Evolutionary conservation across 2,888 invertebrate genomes (phyloP).

Genomic region (Nomada ferruginata): DNA sequence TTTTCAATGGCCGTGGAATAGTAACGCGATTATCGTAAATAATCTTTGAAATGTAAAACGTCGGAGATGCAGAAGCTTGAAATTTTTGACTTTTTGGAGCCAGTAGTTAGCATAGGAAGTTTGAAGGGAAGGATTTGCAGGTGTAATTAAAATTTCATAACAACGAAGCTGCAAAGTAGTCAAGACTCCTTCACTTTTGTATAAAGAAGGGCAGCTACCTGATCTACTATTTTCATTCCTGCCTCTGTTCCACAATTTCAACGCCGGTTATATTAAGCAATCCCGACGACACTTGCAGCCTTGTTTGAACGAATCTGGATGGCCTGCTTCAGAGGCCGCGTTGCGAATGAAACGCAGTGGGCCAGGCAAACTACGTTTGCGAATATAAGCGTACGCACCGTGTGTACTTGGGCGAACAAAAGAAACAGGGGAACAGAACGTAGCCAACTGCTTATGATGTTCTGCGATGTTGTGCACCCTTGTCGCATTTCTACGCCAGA

Average conservation of each 20-base stretch:
- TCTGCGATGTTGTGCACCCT: conserved; percentile 18
- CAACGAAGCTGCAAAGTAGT: neutral
- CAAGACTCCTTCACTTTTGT: no score
- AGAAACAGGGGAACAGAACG: conserved; percentile 6
- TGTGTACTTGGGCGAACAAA: conserved; percentile 14
- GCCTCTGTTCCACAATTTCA: neutral
- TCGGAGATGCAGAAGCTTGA: conserved; percentile 1
- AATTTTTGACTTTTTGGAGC: neutral
- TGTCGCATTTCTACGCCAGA: neutral
- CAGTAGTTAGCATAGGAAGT: neutral
- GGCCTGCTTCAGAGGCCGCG: neutral
- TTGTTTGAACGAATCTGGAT: conserved; percentile 9
- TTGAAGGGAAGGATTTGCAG: neutral
- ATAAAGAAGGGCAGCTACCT: no score
- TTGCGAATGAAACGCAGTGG: conserved; percentile 5
- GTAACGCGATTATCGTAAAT: neutral
- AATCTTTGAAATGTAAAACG: neutral
- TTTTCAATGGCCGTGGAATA: no score
- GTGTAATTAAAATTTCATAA: neutral
- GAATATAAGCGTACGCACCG: conserved; percentile 18
- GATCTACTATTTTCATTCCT: neutral
- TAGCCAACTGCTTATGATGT: conserved; percentile 12
- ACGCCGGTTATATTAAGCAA: neutral
- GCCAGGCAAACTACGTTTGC: neutral
- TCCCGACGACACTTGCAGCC: neutral